Evolutionary conservation across 2,797 vertebrate genomes (phyloP).

Genomic region (Harpagifer antarcticus): DNA sequence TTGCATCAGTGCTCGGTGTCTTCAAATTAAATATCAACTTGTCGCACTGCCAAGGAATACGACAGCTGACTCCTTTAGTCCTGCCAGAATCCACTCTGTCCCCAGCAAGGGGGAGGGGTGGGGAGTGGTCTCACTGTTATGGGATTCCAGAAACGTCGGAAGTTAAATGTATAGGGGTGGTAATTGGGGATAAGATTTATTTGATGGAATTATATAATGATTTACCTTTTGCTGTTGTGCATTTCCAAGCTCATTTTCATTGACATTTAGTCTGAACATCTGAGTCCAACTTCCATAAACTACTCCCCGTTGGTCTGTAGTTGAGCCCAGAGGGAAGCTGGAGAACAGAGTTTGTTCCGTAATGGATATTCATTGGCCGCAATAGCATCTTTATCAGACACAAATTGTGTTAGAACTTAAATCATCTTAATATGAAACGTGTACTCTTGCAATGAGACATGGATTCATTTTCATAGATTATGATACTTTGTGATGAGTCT

Average conservation of each 20-base stretch:
- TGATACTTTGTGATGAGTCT: not conserved
- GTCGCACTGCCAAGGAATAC: constrained; percentile 78
- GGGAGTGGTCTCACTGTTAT: constrained; percentile 54
- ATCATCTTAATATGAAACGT: not conserved
- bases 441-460: not conserved
- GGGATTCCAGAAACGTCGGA: constrained; percentile 67
- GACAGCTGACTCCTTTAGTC: constrained; percentile 71
- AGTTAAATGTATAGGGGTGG: constrained; percentile 49
- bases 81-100: constrained; percentile 69
- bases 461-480: not conserved
- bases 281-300: constrained; percentile 35
- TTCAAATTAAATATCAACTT: constrained; percentile 87
- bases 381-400: constrained; percentile 35
- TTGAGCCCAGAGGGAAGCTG: constrained; percentile 39
- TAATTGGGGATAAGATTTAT: constrained; percentile 53
- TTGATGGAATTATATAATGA: constrained; percentile 35
- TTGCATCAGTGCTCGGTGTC: constrained; percentile 75
- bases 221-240: constrained; percentile 40
- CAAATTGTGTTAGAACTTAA: constrained; percentile 35
- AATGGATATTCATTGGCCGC: constrained; percentile 66
- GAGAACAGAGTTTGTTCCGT: constrained; percentile 35
- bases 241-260: constrained; percentile 26
- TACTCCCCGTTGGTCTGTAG: constrained; percentile 27
- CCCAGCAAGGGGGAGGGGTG: constrained; percentile 37
- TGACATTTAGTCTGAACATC: constrained; percentile 42